Evolutionary conservation across 2,888 invertebrate species (phyloP).

Genomic region (Oligia fasciuncula): DNA sequence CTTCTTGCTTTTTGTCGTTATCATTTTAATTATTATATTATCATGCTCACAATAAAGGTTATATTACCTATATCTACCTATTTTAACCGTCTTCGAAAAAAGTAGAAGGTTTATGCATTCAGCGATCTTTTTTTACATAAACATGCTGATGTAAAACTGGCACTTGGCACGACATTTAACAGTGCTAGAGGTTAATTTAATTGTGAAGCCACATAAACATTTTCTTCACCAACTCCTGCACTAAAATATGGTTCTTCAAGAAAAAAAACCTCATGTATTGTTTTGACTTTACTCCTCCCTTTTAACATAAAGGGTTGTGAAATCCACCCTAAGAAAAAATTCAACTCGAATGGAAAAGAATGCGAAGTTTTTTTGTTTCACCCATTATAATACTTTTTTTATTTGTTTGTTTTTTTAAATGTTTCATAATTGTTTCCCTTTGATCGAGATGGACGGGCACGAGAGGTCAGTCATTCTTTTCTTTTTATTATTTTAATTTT

Average conservation of each 20-base stretch:
- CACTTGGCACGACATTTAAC: too few species aligned
- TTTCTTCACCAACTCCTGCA: slow-evolving; percentile 54
- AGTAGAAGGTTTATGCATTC: too few species aligned
- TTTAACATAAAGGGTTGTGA: slow-evolving; percentile 81
- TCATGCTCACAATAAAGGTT: too few species aligned
- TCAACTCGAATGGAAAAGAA: slow-evolving; percentile 79
- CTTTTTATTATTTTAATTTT: slow-evolving; percentile 42
- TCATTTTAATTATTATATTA: not conserved
- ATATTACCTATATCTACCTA: too few species aligned
- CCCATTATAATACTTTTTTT: slow-evolving; percentile 69
- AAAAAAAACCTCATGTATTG: slow-evolving; percentile 76
- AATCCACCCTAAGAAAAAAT: slow-evolving; percentile 81
- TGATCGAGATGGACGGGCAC: slow-evolving; percentile 67
- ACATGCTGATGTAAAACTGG: not conserved
- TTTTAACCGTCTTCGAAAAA: too few species aligned
- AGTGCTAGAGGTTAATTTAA: not conserved
- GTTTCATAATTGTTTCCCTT: slow-evolving; percentile 71
- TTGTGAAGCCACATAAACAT: not conserved
- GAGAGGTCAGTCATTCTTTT: slow-evolving; percentile 62
- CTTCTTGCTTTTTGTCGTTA: not conserved
- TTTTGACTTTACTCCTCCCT: slow-evolving; percentile 74
- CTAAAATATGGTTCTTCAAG: slow-evolving; percentile 68
- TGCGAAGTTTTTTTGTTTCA: slow-evolving; percentile 74
- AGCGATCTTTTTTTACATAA: too few species aligned
- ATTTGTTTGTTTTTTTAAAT: slow-evolving; percentile 71